These are phyloP conservation scores for Caenorhabditis zanzibari DNA, from an alignment of 2,888 invertebrate species.

Conservation along the genomic window DNA sequence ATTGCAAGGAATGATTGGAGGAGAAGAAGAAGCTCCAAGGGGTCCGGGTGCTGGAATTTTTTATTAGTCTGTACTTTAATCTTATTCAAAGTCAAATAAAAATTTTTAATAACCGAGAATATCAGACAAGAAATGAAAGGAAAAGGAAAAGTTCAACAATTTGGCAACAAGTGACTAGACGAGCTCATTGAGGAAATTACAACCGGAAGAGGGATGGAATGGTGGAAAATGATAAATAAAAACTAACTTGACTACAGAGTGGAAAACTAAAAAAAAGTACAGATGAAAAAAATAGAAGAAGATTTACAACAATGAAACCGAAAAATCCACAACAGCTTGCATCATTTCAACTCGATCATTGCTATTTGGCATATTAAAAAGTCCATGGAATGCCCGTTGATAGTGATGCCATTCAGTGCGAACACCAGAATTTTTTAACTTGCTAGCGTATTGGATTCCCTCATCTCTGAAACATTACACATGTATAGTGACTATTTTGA, in stretches of 20 bases:
- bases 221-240: neutral
- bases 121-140: neutral
- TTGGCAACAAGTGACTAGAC: constrained; percentile 65
- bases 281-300: neutral
- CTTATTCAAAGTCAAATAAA: too few relatives aligned
- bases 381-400: constrained; percentile 75
- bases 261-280: constrained; percentile 5
- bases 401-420: constrained; percentile 72
- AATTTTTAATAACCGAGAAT: neutral
- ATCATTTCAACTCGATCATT: constrained; percentile 74
- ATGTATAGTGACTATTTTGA: neutral
- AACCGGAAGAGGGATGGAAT: constrained; percentile 24
- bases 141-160: constrained; percentile 41
- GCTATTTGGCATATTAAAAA: constrained; percentile 81
- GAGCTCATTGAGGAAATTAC: constrained; percentile 10
- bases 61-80: too few relatives aligned
- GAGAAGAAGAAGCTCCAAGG: neutral
- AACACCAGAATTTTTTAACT: constrained; percentile 71
- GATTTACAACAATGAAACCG: constrained; percentile 11
- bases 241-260: constrained; percentile 47
- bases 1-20: constrained; percentile 16
- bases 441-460: constrained; percentile 79
- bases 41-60: constrained; percentile 16
- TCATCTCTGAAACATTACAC: constrained; percentile 76
- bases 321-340: constrained; percentile 73